Conservation (phyloP, 92 coral and sea anemone genomes). For the Zoanthus gigantus region DNA sequence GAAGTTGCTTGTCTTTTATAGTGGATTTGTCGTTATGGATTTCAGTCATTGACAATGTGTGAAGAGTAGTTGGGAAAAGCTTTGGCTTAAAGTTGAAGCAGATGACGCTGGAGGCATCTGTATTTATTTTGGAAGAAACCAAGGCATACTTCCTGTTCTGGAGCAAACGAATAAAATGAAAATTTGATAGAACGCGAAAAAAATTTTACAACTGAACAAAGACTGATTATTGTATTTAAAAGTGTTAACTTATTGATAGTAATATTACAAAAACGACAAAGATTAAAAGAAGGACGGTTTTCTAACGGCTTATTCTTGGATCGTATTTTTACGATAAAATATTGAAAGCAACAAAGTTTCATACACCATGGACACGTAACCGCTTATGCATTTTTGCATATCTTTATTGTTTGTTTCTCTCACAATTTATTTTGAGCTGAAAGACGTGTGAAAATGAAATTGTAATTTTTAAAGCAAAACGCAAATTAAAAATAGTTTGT, state of each 20-base stretch:
- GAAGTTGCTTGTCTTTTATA: not conserved
- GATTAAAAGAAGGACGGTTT: too few species aligned
- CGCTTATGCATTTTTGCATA: not conserved
- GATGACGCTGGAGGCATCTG: not conserved
- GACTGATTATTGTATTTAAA: too few species aligned
- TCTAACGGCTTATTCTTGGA: too few species aligned
- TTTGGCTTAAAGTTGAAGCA: not conserved
- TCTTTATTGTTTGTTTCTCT: not conserved
- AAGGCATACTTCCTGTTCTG: not conserved
- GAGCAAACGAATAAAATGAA: not conserved
- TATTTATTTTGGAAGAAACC: constrained; percentile 23
- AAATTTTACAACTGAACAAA: too few species aligned
- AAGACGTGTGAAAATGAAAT: not conserved
- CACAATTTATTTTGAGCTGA: not conserved
- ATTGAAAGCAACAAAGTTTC: too few species aligned
- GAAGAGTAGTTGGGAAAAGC: not conserved
- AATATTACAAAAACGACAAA: too few species aligned
- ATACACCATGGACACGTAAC: not conserved
- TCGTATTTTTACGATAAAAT: too few species aligned
- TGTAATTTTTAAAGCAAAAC: not conserved
- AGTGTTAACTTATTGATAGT: too few species aligned
- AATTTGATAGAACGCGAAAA: not conserved
- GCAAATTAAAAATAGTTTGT: not conserved
- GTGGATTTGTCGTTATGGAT: constrained; percentile 3
- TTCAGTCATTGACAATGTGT: not conserved